These are phyloP conservation scores for Brachypteracias leptosomus DNA, from an alignment of 2,113 vertebrate species.

Conservation along the genomic window DNA sequence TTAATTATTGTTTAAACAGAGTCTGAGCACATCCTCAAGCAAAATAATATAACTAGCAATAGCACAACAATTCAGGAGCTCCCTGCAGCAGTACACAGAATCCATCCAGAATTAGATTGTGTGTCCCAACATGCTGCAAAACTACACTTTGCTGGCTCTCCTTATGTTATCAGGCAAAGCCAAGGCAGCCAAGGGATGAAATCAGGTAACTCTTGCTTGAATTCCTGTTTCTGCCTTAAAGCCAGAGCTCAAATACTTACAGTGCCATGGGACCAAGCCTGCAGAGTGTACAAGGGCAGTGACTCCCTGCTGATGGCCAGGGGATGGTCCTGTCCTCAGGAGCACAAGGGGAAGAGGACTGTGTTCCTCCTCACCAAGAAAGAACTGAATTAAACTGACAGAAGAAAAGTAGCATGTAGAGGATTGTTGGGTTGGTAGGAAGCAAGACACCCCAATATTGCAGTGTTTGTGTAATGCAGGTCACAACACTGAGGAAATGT, in stretches of 20 bases:
- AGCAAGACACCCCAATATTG: background rate
- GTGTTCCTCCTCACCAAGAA: accelerated
- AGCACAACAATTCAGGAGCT: background rate
- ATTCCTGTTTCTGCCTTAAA: background rate
- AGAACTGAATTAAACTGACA: background rate
- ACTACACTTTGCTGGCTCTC: background rate
- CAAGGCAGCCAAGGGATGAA: background rate
- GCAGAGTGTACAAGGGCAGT: accelerated
- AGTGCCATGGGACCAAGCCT: background rate
- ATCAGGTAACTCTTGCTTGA: background rate
- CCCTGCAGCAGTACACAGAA: background rate
- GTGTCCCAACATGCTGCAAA: background rate
- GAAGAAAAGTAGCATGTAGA: accelerated
- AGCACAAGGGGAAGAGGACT: background rate
- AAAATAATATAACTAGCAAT: background rate
- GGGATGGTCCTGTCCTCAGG: background rate
- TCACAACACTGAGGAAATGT: background rate
- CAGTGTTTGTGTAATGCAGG: background rate
- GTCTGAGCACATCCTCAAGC: slow-evolving; percentile 15
- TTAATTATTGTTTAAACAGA: slow-evolving; percentile 31
- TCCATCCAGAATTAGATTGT: background rate
- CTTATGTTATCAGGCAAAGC: background rate
- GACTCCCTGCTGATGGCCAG: background rate
- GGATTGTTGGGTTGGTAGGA: background rate
- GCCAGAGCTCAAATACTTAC: accelerated